These are phyloP conservation scores for Decapterus maruadsi DNA, from an alignment of 2,797 vertebrate genomes.

Conservation along the genomic window DNA sequence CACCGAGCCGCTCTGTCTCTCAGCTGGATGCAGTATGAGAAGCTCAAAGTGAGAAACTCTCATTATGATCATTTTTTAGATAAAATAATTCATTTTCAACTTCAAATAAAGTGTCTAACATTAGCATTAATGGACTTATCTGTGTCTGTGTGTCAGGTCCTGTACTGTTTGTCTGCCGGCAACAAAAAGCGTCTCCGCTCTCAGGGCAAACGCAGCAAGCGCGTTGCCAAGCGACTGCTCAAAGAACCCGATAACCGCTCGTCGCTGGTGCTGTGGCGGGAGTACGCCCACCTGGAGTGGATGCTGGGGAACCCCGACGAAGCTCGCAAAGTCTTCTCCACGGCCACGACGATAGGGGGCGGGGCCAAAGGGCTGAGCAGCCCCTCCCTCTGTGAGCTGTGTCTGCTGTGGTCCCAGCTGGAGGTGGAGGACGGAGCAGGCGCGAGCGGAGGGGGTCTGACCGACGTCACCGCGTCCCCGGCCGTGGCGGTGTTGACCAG, in stretches of 20 bases:
- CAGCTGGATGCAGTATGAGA: slow-evolving; percentile 92
- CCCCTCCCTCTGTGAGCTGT: slow-evolving; percentile 87
- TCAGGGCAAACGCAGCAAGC: slow-evolving; percentile 94
- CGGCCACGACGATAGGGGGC: slow-evolving; percentile 82
- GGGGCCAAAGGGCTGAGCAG: slow-evolving; percentile 79
- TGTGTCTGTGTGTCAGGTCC: slow-evolving; percentile 80
- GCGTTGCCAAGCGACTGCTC: slow-evolving; percentile 93
- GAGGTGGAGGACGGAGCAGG: slow-evolving; percentile 83
- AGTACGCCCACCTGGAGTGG: slow-evolving; percentile 95
- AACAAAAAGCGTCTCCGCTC: slow-evolving; percentile 91
- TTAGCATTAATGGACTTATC: not conserved
- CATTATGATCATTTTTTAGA: not conserved
- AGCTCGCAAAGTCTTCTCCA: slow-evolving; percentile 93
- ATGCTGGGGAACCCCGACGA: slow-evolving; percentile 92
- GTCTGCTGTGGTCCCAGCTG: slow-evolving; percentile 92
- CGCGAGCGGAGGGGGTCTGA: slow-evolving; percentile 29
- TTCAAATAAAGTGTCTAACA: not conserved
- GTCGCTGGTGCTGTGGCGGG: slow-evolving; percentile 90
- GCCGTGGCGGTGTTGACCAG: slow-evolving; percentile 88
- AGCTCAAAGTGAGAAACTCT: slow-evolving; percentile 88
- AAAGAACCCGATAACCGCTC: slow-evolving; percentile 93
- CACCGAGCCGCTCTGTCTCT: slow-evolving; percentile 86
- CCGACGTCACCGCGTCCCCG: slow-evolving; percentile 70
- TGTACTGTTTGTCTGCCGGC: slow-evolving; percentile 84
- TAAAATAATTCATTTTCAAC: not conserved